phyloP scores from a whole-genome alignment of 2,113 vertebrate genomes.

The Octodon degus region DNA sequence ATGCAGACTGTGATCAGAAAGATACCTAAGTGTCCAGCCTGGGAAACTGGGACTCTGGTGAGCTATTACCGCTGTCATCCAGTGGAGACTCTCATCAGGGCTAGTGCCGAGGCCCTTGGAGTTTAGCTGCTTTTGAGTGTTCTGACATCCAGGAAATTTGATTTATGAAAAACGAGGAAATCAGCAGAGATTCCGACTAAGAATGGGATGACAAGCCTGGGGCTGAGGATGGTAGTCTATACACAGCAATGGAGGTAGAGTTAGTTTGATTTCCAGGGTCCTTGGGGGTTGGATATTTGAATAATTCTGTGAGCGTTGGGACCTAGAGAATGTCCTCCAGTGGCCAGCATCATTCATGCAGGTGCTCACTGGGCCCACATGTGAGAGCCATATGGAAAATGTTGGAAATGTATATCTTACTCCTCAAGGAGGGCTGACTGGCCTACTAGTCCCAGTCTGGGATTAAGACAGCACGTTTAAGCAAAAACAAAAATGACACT shows the following conservation, averaged over 20 bases:
- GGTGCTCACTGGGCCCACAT: not conserved
- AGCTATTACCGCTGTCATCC: not conserved
- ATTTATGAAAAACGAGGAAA: not conserved
- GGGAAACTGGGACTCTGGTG: not conserved
- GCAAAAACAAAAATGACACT: too few relatives aligned
- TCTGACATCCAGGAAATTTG: not conserved
- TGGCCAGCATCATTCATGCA: not conserved
- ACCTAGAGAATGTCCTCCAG: not conserved
- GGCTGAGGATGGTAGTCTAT: too few relatives aligned
- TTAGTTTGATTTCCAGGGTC: not conserved
- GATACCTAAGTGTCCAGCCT: not conserved
- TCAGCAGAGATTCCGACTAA: not conserved
- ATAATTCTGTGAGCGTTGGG: not conserved
- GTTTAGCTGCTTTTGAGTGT: not conserved
- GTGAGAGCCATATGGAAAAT: not conserved
- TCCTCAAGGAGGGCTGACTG: not conserved
- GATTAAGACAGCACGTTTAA: not conserved
- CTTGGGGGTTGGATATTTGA: not conserved
- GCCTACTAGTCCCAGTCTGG: not conserved
- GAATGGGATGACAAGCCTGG: not conserved
- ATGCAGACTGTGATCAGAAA: not conserved
- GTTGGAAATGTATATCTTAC: not conserved
- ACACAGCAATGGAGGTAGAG: not conserved
- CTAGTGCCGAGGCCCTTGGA: not conserved
- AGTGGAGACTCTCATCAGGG: not conserved